Percentiles rank a stretch among this genome's conserved stretches.
phyloP scores from a whole-genome alignment of 2,888 invertebrate species.

The Phorcus lineatus region DNA sequence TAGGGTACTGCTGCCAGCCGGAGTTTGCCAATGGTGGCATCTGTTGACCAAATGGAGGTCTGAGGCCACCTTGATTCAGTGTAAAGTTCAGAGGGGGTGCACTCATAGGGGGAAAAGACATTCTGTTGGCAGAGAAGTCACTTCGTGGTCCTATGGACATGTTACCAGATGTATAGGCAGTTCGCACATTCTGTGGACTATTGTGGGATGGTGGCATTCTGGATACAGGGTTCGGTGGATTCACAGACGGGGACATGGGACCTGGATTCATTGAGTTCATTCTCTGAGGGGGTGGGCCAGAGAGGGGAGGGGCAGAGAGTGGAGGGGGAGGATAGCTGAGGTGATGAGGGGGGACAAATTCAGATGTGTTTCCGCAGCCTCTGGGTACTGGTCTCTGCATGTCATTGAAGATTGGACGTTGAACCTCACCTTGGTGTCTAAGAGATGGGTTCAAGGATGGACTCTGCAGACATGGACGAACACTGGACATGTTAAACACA shows the following conservation, averaged over 20 bases:
- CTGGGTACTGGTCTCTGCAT: neutral
- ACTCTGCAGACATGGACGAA: constrained; percentile 2
- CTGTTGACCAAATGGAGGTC: constrained; percentile 2
- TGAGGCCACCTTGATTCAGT: constrained; percentile 6
- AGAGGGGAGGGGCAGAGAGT: neutral
- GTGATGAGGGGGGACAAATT: neutral
- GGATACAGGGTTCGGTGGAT: constrained; percentile 8
- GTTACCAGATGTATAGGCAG: constrained; percentile 28
- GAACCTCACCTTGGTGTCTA: constrained; percentile 1
- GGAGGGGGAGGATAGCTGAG: neutral
- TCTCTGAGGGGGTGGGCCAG: neutral
- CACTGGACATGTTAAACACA: neutral
- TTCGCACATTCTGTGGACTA: neutral
- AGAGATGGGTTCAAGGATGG: neutral
- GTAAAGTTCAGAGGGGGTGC: constrained; percentile 10
- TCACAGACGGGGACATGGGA: neutral
- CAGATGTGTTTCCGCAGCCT: neutral
- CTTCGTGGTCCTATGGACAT: constrained; percentile 10
- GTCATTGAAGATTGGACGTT: neutral
- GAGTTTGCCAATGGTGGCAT: neutral
- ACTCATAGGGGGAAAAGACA: neutral
- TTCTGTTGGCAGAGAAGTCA: constrained; percentile 9
- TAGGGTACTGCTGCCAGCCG: neutral
- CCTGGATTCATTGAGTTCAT: neutral
- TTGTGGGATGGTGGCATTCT: neutral